Evolutionary conservation across 2,888 invertebrate genomes (phyloP).

Genomic region (Lepidochitona cinerea): DNA sequence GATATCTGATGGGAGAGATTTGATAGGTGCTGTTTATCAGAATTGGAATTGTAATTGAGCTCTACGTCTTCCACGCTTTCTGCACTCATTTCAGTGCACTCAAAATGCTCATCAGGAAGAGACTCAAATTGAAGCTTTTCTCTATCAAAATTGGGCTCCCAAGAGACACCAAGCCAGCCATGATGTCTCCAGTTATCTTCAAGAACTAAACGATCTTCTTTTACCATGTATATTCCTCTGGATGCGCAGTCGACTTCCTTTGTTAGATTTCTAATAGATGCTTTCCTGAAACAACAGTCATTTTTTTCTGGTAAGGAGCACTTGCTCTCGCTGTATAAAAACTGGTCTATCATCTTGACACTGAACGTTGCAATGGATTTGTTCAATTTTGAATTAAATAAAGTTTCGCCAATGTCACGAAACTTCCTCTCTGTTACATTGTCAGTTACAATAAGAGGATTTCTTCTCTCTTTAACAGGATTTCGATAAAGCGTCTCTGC

Average conservation of each 20-base stretch:
- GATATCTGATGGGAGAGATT: not conserved
- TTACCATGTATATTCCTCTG: not conserved
- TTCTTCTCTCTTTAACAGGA: not conserved
- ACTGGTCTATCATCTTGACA: not conserved
- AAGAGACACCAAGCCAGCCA: not conserved
- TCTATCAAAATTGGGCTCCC: not conserved
- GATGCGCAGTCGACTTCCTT: not conserved
- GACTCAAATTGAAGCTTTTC: not conserved
- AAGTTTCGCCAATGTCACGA: conserved; percentile 14
- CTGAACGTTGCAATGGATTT: conserved; percentile 2
- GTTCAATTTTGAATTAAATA: conserved; percentile 9
- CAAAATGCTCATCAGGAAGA: not conserved
- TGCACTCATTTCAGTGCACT: no score
- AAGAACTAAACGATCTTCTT: not conserved
- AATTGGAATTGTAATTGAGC: not conserved
- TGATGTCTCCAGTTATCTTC: not conserved
- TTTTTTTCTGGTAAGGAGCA: not conserved
- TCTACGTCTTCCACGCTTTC: not conserved
- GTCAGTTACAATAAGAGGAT: conserved; percentile 13
- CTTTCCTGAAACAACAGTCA: not conserved
- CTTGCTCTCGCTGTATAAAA: conserved; percentile 1
- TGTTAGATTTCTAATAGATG: not conserved
- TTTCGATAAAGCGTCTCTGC: conserved; percentile 1
- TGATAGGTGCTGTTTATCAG: not conserved
- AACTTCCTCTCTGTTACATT: no score